Evolutionary conservation across 2,888 invertebrate species (phyloP).

Genomic region (Chloroclysta siterata): DNA sequence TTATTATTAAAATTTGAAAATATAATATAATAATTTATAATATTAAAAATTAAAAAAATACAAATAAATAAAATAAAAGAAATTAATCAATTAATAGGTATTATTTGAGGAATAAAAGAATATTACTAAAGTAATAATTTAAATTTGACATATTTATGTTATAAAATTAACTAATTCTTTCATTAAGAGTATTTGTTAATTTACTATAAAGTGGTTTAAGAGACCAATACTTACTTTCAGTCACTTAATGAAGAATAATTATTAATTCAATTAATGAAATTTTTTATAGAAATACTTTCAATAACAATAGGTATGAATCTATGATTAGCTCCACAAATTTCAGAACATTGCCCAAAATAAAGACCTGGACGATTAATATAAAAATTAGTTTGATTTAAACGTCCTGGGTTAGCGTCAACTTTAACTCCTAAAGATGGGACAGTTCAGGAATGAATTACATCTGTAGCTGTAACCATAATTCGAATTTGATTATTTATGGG

Average conservation of each 20-base stretch:
- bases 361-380: slow-evolving; percentile 86
- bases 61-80: slow-evolving; percentile 68
- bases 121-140: slow-evolving; percentile 85
- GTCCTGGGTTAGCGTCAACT: slow-evolving; percentile 87
- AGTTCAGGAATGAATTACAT: slow-evolving; percentile 89
- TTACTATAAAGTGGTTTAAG: slow-evolving; percentile 88
- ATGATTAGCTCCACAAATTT: slow-evolving; percentile 92
- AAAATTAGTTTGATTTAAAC: slow-evolving; percentile 87
- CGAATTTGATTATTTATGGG: slow-evolving; percentile 87
- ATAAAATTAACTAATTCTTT: slow-evolving; percentile 84
- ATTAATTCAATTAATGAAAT: slow-evolving; percentile 86
- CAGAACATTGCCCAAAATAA: slow-evolving; percentile 91
- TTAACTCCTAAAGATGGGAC: slow-evolving; percentile 86
- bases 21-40: slow-evolving; percentile 80
- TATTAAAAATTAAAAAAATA: slow-evolving; percentile 79
- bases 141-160: slow-evolving; percentile 87
- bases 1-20: slow-evolving; percentile 54
- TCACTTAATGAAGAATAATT: slow-evolving; percentile 85
- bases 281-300: slow-evolving; percentile 83
- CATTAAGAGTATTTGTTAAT: slow-evolving; percentile 87
- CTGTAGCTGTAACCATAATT: slow-evolving; percentile 85
- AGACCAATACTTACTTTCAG: slow-evolving; percentile 89
- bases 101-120: slow-evolving; percentile 89
- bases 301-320: slow-evolving; percentile 91
- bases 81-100: slow-evolving; percentile 84